Base-by-base conservation (phyloP, 2,888 invertebrate species). In the Orthonevra nobilis region DNA sequence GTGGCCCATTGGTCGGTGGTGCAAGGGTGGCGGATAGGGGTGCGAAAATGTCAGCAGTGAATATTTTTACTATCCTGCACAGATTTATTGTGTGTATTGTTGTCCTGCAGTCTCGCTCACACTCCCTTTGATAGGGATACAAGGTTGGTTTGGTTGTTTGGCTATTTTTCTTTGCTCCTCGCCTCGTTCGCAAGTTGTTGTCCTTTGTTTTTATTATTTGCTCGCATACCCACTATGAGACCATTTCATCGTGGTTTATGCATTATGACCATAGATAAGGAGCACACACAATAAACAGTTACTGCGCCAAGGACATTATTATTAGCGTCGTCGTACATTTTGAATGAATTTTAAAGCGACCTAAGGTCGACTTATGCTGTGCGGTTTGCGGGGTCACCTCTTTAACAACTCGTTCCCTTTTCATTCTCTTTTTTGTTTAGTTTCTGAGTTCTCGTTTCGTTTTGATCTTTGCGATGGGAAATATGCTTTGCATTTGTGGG, bases 271-370 rank as follows among this genome's bases (percentile, higher is more conserved):
- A 54, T 46, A 79, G 79, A 79, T 79, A 72, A 79, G 73, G 42
- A 77, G 66, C 60, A 61, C 48, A 79, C 60, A 68, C 66, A 79
- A 66, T 79, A 73, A 70, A 79, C 79, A 66, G 66, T 73, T 73
- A 73, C 72, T 54, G 56, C 66, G 61, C 54, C 72, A 68, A 73
- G 79, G 61, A 79, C 73, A 73, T 79, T 79, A 72, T 79, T 79
- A 79, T 79, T 79, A 79, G 79, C 73, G 79, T 61, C 73, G 79
- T 61, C 56, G 79, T 79, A 79, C 61, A 79, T 79, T 73, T 79
- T 64, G 73, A 79, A 79, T 73, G 79, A 58, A 72, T 56, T 73
- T 79, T 79, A 60, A 61, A 72, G 73, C 60, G 66, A 79, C 79
- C 72, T 30, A 32, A 23, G 40, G 52, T 32, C 23, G 50, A 36